These are phyloP conservation scores for Tonatia bakeri DNA, from an alignment of 2,113 vertebrate genomes.

Conservation along the genomic window DNA sequence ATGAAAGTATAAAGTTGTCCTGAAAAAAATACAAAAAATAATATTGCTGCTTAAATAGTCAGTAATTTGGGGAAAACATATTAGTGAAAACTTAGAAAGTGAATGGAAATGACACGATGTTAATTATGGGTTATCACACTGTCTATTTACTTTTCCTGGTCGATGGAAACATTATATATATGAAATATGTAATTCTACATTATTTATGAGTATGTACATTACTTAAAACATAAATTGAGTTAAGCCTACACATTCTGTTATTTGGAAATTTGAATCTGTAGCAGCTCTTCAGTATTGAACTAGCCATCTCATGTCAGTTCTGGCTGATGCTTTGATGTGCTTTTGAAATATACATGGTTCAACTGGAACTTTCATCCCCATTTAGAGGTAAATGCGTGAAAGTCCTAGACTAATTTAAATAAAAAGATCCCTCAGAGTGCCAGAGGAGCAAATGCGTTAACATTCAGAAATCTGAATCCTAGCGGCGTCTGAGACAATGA, in stretches of 20 bases:
- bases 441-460: not conserved
- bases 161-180: not conserved
- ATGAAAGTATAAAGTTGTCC: not conserved
- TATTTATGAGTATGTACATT: not conserved
- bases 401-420: slow-evolving; percentile 10
- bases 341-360: slow-evolving; percentile 78
- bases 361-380: slow-evolving; percentile 60
- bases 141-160: not conserved
- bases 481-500: not conserved
- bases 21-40: not conserved
- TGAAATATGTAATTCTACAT: not conserved
- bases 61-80: not conserved
- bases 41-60: not conserved
- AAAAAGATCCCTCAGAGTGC: not conserved
- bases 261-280: slow-evolving; percentile 63
- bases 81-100: not conserved
- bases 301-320: slow-evolving; percentile 67
- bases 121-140: not conserved
- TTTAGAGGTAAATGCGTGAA: slow-evolving; percentile 63
- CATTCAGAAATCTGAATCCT: not conserved
- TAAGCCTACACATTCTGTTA: not conserved
- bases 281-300: slow-evolving; percentile 41
- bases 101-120: not conserved
- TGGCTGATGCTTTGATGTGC: slow-evolving; percentile 75
- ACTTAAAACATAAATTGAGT: not conserved